Conservation (phyloP, 2,888 invertebrate species). For the Tethea ocularis region DNA sequence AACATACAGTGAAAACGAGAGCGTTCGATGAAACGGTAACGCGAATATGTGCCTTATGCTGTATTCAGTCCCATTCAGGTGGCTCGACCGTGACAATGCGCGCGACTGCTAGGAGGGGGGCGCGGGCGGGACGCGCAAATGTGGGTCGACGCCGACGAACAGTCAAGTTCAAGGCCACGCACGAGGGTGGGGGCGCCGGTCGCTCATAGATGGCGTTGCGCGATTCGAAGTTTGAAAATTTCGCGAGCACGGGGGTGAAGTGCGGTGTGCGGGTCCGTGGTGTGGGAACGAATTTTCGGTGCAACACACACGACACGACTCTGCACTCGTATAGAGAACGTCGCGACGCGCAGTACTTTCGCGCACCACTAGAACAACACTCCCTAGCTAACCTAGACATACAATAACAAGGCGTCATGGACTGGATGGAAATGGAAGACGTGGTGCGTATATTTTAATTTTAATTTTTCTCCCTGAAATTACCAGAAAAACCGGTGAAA, state of each 20-base stretch:
- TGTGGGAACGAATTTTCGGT: conserved; percentile 80
- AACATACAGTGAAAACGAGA: conserved; percentile 70
- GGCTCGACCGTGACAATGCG: conserved; percentile 68
- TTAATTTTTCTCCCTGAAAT: conserved; percentile 15
- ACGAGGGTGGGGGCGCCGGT: conserved; percentile 54
- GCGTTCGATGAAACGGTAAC: conserved; percentile 50
- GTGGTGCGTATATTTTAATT: conserved; percentile 69
- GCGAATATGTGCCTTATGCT: conserved; percentile 67
- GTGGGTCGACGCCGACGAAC: conserved; percentile 76
- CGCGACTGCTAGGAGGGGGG: conserved; percentile 39
- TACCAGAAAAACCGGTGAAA: conserved; percentile 18
- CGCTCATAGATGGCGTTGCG: conserved; percentile 79
- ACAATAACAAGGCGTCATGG: conserved; percentile 69
- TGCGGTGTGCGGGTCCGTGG: conserved; percentile 61
- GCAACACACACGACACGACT: conserved; percentile 77
- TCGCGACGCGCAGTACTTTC: conserved; percentile 79
- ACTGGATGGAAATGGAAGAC: conserved; percentile 80
- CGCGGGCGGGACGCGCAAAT: conserved; percentile 56
- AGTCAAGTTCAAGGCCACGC: conserved; percentile 82
- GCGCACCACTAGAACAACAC: conserved; percentile 64
- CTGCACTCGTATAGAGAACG: conserved; percentile 80
- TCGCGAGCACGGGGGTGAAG: conserved; percentile 69
- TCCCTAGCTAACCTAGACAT: conserved; percentile 61
- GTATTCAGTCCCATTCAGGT: conserved; percentile 69
- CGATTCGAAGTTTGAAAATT: conserved; percentile 72